Evolutionary conservation across 2,797 vertebrate genomes (phyloP), one percentile per base, ranked within the genome.

Genomic region (Malurus splendens): DNA sequence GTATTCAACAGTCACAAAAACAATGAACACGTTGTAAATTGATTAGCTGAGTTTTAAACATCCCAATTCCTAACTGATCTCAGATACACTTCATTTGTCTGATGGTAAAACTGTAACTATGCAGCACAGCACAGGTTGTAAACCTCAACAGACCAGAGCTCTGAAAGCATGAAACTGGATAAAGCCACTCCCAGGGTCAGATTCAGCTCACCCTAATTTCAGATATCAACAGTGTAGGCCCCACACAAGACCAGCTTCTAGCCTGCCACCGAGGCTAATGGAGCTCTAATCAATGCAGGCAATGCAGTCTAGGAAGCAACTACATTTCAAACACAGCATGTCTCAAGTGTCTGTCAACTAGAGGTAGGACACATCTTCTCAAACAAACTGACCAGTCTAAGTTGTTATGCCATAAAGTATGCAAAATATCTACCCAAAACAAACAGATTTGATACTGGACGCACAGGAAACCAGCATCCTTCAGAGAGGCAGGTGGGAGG

Each of bases 121-220:
- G 2, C n/a, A 77, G 51, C 22, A 33, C 0, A 3, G 25, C 20
- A 18, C 7, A 36, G 36, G 36, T 36, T 2, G 6, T 7, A 64
- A 71, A 33, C 7, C 39, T 71, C n/a, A 36, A 28, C 6, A 55
- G 39, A 45, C 14, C 2, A 56, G 23, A 55, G 15, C 9, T 52
- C 51, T 50, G 18, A 61, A 82, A 86, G 62, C 16, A 36, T 4
- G 18, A 68, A 54, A 19, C 19, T 39, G 41, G n/a, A 61, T 19
- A 22, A 71, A 76, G 20, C 27, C 27, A 50, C 19, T 18, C 24
- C 13, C 15, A 36, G 11, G 4, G 24, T 2, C 74, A 32, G 20
- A 42, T 42, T 68, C 39, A 25, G 15, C 7, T 55, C 10, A 47
- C 19, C 7, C 32, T 44, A 5, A 79, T 25, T 85, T 85, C 30